A percentile compares a stretch with the other conserved stretches of the same genome.
phyloP scores from a whole-genome alignment of 35 echinoderm and acorn worm species.

The Ophioderma brevispina region DNA sequence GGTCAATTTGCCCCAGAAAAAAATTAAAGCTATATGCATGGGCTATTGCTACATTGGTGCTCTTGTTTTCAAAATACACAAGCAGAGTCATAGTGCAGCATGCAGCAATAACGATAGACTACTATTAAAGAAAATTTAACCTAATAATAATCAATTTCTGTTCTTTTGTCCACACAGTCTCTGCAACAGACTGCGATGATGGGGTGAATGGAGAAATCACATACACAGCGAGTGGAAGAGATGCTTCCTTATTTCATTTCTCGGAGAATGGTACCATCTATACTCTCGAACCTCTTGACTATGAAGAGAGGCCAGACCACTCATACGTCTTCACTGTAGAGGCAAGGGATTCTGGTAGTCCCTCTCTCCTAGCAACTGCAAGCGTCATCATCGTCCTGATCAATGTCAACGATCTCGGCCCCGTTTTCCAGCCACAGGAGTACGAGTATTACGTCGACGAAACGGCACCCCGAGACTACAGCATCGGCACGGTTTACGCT shows the following conservation, averaged over 20 bases:
- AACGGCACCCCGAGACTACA: slow-evolving; percentile 56
- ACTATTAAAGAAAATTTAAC: no score
- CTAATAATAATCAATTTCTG: no score
- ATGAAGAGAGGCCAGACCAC: slow-evolving; percentile 23
- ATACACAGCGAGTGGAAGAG: slow-evolving; percentile 49
- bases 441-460: slow-evolving; percentile 85
- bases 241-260: slow-evolving; percentile 58
- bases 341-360: slow-evolving; percentile 41
- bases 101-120: no score
- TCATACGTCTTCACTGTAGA: slow-evolving; percentile 16
- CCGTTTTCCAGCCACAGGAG: slow-evolving; percentile 55
- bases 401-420: slow-evolving; percentile 60
- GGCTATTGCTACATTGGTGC: no score
- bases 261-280: slow-evolving; percentile 34
- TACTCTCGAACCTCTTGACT: slow-evolving; percentile 39
- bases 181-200: slow-evolving; percentile 63
- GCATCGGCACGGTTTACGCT: slow-evolving; percentile 85
- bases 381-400: slow-evolving; percentile 47
- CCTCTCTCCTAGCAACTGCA: slow-evolving; percentile 17
- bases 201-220: slow-evolving; percentile 51
- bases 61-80: no score
- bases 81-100: no score
- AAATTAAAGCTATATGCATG: no score
- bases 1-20: no score
- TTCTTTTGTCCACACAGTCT: no score